Conservation (phyloP, 2,797 vertebrate species). For the Microtus obscurus region DNA sequence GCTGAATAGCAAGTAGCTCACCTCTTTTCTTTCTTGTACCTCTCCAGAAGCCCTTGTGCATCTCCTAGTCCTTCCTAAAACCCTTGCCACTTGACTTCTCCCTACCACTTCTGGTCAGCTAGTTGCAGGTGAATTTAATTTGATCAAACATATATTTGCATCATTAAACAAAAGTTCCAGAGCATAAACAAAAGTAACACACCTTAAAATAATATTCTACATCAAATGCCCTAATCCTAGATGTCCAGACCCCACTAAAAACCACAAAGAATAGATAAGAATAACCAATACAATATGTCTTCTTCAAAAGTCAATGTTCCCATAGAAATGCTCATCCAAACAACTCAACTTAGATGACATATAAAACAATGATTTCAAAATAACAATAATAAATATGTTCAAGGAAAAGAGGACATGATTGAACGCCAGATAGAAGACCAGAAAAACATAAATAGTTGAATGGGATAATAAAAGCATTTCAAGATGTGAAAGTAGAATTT, state of each 20-base stretch:
- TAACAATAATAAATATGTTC: not conserved
- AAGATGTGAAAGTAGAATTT: not conserved
- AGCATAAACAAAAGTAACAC: no score
- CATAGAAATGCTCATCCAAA: not conserved
- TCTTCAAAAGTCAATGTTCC: not conserved
- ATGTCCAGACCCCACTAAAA: not conserved
- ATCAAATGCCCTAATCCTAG: not conserved
- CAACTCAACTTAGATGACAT: not conserved
- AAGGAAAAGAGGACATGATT: not conserved
- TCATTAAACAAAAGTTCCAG: no score
- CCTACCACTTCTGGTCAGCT: no score
- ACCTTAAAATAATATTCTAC: no score
- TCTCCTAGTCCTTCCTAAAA: no score
- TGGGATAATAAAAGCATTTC: not conserved
- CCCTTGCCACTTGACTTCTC: no score
- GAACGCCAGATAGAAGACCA: not conserved
- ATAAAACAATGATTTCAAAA: not conserved
- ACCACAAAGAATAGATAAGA: not conserved
- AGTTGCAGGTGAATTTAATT: no score
- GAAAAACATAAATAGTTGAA: not conserved
- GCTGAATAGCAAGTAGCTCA: no score
- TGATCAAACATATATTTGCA: no score
- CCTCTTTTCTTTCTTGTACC: no score
- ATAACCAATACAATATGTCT: not conserved
- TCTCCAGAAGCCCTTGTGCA: no score